Base-by-base conservation (phyloP, 2,888 invertebrate genomes). In the Aproaerema taeniolella region DNA sequence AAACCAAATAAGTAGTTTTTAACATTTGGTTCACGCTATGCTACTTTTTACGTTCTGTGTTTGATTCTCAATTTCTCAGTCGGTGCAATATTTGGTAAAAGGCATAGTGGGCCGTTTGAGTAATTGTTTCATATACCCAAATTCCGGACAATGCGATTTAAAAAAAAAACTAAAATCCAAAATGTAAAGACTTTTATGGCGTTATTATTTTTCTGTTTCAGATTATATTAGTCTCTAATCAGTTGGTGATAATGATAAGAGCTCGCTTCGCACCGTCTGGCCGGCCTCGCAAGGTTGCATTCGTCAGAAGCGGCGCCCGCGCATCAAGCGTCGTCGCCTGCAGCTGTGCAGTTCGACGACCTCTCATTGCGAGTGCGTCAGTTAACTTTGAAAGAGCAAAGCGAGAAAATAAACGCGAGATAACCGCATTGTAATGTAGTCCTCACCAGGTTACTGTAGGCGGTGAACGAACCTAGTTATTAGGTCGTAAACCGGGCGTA, bases 351-450 rank as follows among this genome's bases (percentile, higher is more conserved):
- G 82, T 66, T 79, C 81, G 72, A 56, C 55, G 76, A 78, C 78
- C 80, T 58, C 59, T 59, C 55, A 52, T 61, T 62, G 64, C 60
- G 59, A 70, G 67, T 77, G 79, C 81, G 82, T 81, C 81, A 80
- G 72, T 74, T 72, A 74, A 72, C 74, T 71, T 72, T 76, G 73
- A 75, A 79, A 80, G 74, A 73, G 78, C 77, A 78, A 79, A 75
- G 65, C 68, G 77, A 82, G 79, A 82, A 80, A 81, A 82, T 80
- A 78, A 76, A 75, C 54, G 58, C 56, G 58, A 64, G 72, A 80
- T 82, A 82, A 77, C 69, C 65, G 70, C 81, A 75, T 79, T 74
- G 74, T 65, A 62, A 67, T 67, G 63, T 58, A 55, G 61, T 50
- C 49, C 61, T 63, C 59, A 64, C 62, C 61, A 55, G 59, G 56